These are phyloP conservation scores for Merluccius polli DNA, from an alignment of 2,797 vertebrate genomes.

Conservation along the genomic window DNA sequence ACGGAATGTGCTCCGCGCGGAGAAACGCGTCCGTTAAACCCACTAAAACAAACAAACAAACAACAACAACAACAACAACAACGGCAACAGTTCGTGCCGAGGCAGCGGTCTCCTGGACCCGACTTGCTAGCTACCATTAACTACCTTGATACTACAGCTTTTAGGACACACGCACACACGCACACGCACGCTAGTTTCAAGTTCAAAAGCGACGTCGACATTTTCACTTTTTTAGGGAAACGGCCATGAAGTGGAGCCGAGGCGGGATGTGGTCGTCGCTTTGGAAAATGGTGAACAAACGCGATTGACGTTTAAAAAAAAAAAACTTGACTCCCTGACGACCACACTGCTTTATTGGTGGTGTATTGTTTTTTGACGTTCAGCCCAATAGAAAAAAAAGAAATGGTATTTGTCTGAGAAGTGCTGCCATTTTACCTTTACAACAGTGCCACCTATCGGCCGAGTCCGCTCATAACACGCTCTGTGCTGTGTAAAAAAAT, in stretches of 20 bases:
- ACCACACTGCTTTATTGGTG: not conserved
- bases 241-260: no score
- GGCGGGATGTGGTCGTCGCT: no score
- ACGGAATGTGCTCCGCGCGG: slow-evolving; percentile 70
- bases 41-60: not conserved
- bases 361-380: not conserved
- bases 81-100: no score
- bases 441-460: slow-evolving; percentile 49
- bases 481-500: slow-evolving; percentile 13
- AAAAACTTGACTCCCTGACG: not conserved
- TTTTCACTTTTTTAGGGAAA: not conserved
- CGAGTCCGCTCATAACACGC: slow-evolving; percentile 20
- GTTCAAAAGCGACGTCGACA: not conserved
- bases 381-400: not conserved
- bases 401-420: not conserved
- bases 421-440: slow-evolving; percentile 10
- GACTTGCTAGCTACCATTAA: no score
- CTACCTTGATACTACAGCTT: no score
- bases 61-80: not conserved
- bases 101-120: no score
- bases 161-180: not conserved
- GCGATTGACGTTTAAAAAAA: not conserved
- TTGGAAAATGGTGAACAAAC: not conserved
- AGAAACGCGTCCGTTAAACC: no score
- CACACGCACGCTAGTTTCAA: not conserved